Conservation (phyloP, 2,888 invertebrate species). For the Orthosia incerta region DNA sequence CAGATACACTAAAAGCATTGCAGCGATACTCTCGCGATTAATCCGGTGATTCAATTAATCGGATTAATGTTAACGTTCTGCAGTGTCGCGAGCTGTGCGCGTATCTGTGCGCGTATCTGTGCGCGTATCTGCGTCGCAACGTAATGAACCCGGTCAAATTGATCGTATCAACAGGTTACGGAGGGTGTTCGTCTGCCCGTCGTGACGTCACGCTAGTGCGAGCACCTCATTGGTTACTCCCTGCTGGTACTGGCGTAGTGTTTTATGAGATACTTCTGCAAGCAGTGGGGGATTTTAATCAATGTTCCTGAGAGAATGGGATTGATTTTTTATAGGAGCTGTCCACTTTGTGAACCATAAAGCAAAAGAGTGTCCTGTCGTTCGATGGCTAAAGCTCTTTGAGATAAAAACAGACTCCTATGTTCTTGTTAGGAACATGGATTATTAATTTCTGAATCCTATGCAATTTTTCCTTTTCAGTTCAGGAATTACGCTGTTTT, state of each 20-base stretch:
- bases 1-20: constrained; percentile 26
- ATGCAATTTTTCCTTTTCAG: neutral
- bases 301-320: constrained; percentile 27
- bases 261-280: constrained; percentile 41
- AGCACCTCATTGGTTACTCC: constrained; percentile 2
- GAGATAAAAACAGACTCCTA: neutral
- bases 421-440: neutral
- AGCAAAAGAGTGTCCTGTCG: neutral
- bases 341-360: constrained; percentile 5
- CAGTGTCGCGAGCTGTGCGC: constrained; percentile 45
- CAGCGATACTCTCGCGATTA: constrained; percentile 44
- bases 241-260: constrained; percentile 22
- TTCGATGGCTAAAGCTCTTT: neutral
- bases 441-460: too few relatives aligned
- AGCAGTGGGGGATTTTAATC: constrained; percentile 34
- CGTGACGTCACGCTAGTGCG: constrained; percentile 27
- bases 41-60: constrained; percentile 58
- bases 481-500: neutral
- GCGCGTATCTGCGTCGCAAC: constrained; percentile 56
- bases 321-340: constrained; percentile 30
- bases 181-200: constrained; percentile 35
- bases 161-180: constrained; percentile 69
- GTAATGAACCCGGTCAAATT: constrained; percentile 59
- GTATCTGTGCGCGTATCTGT: constrained; percentile 61
- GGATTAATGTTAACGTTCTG: constrained; percentile 53